These are phyloP conservation scores for Petrolisthes manimaculis DNA, from an alignment of 2,888 invertebrate species.

Conservation along the genomic window DNA sequence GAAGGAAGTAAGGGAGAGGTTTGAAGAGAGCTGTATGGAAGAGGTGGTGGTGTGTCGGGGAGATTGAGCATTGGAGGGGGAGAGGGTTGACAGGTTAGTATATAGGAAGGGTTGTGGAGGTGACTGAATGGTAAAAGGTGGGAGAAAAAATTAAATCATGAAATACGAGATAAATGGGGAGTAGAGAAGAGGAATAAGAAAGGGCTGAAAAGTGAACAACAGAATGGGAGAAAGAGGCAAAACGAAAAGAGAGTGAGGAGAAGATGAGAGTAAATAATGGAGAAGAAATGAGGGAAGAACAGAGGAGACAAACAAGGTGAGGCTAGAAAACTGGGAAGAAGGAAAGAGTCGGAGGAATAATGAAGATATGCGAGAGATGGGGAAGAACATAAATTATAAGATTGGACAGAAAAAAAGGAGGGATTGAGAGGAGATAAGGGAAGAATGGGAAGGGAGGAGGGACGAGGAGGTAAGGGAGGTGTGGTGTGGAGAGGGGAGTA, in stretches of 20 bases:
- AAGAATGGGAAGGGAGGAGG: no score
- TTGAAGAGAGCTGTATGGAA: no score
- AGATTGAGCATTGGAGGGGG: neutral
- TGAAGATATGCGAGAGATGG: neutral
- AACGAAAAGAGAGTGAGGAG: neutral
- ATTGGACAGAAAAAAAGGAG: neutral
- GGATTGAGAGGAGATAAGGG: neutral
- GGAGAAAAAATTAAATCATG: neutral
- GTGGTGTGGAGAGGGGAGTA: no score
- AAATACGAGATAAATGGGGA: neutral
- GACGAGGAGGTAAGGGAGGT: no score
- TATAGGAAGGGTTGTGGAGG: neutral
- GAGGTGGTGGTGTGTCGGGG: neutral
- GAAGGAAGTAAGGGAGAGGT: neutral
- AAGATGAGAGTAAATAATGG: neutral
- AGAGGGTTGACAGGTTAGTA: neutral
- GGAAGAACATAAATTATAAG: neutral
- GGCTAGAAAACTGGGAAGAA: neutral
- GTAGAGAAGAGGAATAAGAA: neutral
- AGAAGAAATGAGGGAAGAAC: neutral
- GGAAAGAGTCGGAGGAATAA: neutral
- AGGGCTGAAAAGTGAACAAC: neutral
- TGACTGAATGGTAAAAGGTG: neutral
- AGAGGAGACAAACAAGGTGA: neutral
- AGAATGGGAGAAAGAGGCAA: neutral